Base-by-base conservation (phyloP, 2,797 vertebrate species). In the Halcyon badia region DNA sequence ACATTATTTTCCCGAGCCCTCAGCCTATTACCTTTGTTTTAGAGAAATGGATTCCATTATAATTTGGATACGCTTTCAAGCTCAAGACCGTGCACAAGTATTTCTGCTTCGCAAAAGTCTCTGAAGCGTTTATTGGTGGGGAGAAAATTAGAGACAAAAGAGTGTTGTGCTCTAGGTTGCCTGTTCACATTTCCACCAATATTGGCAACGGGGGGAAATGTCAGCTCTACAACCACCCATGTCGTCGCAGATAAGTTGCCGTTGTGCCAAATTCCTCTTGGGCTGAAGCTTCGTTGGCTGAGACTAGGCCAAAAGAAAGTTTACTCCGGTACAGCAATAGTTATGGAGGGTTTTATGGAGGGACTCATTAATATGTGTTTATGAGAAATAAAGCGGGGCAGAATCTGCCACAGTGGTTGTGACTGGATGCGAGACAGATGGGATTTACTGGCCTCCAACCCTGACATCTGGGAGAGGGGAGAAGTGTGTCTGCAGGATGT, bases 21-120 rank as follows among this genome's bases (percentile, higher is more conserved):
- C n/a, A 8, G 25, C 51, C 49, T 79, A 14, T 90, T 90, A 30
- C 52, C 64, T 92, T 82, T 62, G 44, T 37, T 89, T 80, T 77
- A 84, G 49, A 71, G 37, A 66, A 61, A 69, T 39, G 8, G 72
- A 42, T 60, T 93, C 49, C 35, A 3, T 92, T 85, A 46, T 84
- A 25, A 89, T 68, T 57, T 73, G 64, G 51, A 61, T 92, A 52
- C 28, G 31, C 60, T 91, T 89, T 92, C 49, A 83, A 70, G 68
- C 2, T 4, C 28, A n/a, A 66, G 78, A 56, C 46, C 16, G 6
- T 0, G 24, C 1, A 0, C 37, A 79, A 72, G 56, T 72, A 46
- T 65, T 86, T 69, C 83, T 92, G 57, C 83, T 79, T 65, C 90
- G 73, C 62, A 44, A n/a, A 42, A 18, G 35, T 31, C 65, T 62